Base-by-base conservation (phyloP, 2,888 invertebrate species). In the Tholera decimalis region DNA sequence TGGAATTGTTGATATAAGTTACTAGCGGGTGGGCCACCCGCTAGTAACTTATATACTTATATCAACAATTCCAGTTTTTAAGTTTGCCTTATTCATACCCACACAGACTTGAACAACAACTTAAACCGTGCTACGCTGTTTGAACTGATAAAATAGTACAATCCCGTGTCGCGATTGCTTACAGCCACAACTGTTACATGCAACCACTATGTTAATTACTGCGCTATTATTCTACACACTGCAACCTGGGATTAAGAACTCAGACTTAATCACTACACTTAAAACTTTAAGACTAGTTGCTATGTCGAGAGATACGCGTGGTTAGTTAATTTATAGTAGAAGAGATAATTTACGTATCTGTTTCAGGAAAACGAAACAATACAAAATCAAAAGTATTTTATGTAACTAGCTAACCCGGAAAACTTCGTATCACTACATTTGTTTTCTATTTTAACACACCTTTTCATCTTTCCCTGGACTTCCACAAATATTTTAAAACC, bases 91-190 rank as follows among this genome's bases (percentile, higher is more conserved):
- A 57, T 60, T 37, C 3, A 73, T 46, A 61, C 68, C 20, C 41
- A n/a, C 41, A n/a, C 7, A 24, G 11, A 24, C 39, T 8, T 1
- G 2, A 13, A 9, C 28, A 30, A 46, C 68, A 55, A 58, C 62
- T 58, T 46, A 43, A 54, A 41, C 37, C 22, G 18, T 66, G 30
- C 30, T 33, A 56, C 28, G 47, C 54, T 47, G 26, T 73, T 60
- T 41, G 22, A 64, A 55, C 44, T 61, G 41, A 56, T 63, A 56
- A 47, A 74, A 71, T 63, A 58, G 62, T 50, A 60, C 46, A 44
- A 44, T 55, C 55, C 43, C 44, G 44, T 67, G 50, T 58, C 46
- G 39, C 56, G 57, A 74, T 74, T 58, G 74, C 74, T 69, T 63
- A 47, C 63, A 50, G 18, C 61, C 60, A 5, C 57, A 51, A 43